Percentiles rank a stretch among this genome's conserved stretches.
Conservation (phyloP, 2,113 vertebrate species). For the Girardinichthys multiradiatus region DNA sequence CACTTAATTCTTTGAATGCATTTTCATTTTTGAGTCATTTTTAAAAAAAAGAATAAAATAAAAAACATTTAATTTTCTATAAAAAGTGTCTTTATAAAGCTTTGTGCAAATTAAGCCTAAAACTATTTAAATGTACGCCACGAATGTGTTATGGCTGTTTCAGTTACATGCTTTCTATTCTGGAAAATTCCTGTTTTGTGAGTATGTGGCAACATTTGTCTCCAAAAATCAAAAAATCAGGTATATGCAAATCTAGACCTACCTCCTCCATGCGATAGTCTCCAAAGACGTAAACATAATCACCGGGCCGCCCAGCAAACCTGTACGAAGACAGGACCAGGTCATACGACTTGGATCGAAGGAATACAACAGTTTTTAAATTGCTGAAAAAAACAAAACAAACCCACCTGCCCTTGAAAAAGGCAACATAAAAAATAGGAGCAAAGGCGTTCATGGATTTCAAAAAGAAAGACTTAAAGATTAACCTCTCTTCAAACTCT, state of each 20-base stretch:
- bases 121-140: too few species aligned
- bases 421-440: slow-evolving; percentile 98
- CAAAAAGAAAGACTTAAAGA: slow-evolving; percentile 94
- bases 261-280: slow-evolving; percentile 96
- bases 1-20: too few species aligned
- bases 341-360: not conserved
- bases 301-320: slow-evolving; percentile 92
- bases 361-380: not conserved
- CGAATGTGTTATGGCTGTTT: too few species aligned
- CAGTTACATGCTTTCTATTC: too few species aligned
- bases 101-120: too few species aligned
- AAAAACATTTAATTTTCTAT: too few species aligned
- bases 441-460: slow-evolving; percentile 98
- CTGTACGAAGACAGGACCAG: slow-evolving; percentile 68
- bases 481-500: slow-evolving; percentile 92
- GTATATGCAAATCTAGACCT: slow-evolving; percentile 27
- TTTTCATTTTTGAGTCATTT: too few species aligned
- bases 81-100: too few species aligned
- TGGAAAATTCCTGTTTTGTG: too few species aligned
- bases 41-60: too few species aligned
- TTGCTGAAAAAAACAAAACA: not conserved
- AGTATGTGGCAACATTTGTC: too few species aligned
- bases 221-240: not conserved
- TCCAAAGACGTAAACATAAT: slow-evolving; percentile 91
- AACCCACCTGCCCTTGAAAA: slow-evolving; percentile 96